These are phyloP conservation scores for Argopecten irradians DNA, from an alignment of 1,140 invertebrate genomes.

Conservation along the genomic window DNA sequence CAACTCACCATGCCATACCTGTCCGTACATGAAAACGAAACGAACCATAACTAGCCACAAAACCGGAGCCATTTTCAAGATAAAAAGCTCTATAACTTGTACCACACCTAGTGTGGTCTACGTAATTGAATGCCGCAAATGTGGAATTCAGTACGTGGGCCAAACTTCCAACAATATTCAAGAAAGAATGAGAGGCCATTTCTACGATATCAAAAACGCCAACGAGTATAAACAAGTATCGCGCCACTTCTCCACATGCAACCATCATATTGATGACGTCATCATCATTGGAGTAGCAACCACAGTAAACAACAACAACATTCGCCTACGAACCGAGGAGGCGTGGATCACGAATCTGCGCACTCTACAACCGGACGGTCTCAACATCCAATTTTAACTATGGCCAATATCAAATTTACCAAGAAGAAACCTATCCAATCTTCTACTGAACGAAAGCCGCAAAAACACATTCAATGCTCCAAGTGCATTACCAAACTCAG, in stretches of 20 bases:
- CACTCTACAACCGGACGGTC: not conserved
- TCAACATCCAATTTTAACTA: not conserved
- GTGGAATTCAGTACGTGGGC: not conserved
- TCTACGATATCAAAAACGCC: not conserved
- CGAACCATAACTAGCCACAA: not conserved
- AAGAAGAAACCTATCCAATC: no score
- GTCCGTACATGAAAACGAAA: not conserved
- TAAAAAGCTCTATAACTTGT: not conserved
- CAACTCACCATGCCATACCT: not conserved
- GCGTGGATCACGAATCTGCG: not conserved
- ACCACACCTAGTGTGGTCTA: not conserved
- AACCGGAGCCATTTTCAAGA: not conserved
- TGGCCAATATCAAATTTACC: not conserved
- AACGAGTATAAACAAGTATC: conserved; percentile 25
- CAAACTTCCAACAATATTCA: not conserved
- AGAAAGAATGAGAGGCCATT: not conserved
- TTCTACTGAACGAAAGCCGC: no score
- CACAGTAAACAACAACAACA: not conserved
- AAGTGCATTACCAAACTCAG: no score
- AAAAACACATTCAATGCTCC: no score
- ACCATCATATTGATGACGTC: conserved; percentile 27
- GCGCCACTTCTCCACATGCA: not conserved
- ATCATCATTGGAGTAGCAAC: not conserved
- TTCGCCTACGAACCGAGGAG: not conserved
- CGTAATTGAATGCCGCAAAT: not conserved